Evolutionary conservation across 2,888 invertebrate genomes (phyloP), one percentile per base, ranked within the genome.

Genomic region (Eupithecia subfuscata): DNA sequence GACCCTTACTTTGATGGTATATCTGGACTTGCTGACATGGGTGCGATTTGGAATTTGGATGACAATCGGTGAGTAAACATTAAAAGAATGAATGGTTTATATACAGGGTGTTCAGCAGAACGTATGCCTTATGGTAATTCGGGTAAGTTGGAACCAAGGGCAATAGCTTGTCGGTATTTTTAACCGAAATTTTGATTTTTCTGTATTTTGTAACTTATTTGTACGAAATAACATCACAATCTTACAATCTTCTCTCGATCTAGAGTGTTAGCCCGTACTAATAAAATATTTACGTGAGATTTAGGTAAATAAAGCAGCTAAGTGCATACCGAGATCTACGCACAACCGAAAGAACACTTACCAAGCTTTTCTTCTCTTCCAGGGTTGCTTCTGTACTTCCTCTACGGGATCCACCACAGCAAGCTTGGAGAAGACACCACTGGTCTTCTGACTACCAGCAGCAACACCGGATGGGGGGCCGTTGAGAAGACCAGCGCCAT

Each of bases 1-100:
- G 85, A 98, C 98, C 86, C 96, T 98, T 8, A 97, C 97, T 81
- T 95, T 98, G 72, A 98, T 98, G 97, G 96, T 97, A 45, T 97
- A 97, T 83, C 93, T 98, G 72, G 97, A 97, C 80, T 95, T 96
- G 0, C 91, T 97, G 30, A 98, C 98, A 0, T 98, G 98, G 98
- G 93, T 97, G 8, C 95, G 98, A 60, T 98, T 98, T 87, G 96
- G 97, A 82, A 96, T 98, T 68, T 98, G 98, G 98, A 98, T 98
- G 96, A 95, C 97, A 65, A 88, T 98, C 75, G 98, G 98, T 96
- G 90, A 92, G 95, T 74, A 56, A 14, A 14, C 60, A 25, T 56
- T 25, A 25, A 25, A 56, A 60, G 4, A 25, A 25, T 2, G 12
- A 22, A 25, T 60, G 22, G 6, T 45, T 16, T 45, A 45, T 1